These are phyloP conservation scores for Gonatopus flavifemur DNA, from an alignment of 1,140 invertebrate genomes.

Conservation along the genomic window DNA sequence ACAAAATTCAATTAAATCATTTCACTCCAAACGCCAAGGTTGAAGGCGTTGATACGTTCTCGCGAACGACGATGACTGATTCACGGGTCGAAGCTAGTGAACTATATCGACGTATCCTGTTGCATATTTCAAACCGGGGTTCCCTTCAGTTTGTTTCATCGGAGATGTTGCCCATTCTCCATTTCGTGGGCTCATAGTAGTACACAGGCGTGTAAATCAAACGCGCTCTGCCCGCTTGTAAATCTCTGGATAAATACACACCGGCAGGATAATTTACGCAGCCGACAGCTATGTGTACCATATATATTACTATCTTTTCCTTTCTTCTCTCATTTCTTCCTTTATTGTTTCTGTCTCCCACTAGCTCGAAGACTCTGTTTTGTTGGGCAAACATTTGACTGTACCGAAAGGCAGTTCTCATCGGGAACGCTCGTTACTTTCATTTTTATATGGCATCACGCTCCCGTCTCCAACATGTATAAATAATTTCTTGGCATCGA, in stretches of 20 bases:
- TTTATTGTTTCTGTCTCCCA: background rate
- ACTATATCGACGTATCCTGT: slow-evolving; percentile 44
- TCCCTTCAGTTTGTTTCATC: slow-evolving; percentile 41
- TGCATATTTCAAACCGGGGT: slow-evolving; percentile 51
- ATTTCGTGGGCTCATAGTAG: slow-evolving; percentile 2
- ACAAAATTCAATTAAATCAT: no score
- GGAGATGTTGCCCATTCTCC: slow-evolving; percentile 25
- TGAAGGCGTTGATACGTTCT: no score
- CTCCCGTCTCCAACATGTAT: no score
- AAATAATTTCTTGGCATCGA: no score
- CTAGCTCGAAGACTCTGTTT: background rate
- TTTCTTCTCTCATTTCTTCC: background rate
- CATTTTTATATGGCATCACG: no score
- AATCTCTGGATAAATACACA: slow-evolving; percentile 56
- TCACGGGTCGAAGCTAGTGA: no score
- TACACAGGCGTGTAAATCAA: slow-evolving; percentile 52
- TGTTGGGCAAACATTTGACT: no score
- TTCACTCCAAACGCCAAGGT: no score
- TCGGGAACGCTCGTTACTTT: no score
- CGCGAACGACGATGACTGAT: no score
- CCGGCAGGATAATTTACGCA: slow-evolving; percentile 55
- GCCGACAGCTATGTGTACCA: slow-evolving; percentile 40
- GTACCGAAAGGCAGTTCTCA: no score
- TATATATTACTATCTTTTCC: background rate
- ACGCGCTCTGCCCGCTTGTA: slow-evolving; percentile 50